Evolutionary conservation across 2,113 vertebrate genomes (phyloP), one percentile per base, ranked within the genome.

Genomic region (Entelurus aequoreus): DNA sequence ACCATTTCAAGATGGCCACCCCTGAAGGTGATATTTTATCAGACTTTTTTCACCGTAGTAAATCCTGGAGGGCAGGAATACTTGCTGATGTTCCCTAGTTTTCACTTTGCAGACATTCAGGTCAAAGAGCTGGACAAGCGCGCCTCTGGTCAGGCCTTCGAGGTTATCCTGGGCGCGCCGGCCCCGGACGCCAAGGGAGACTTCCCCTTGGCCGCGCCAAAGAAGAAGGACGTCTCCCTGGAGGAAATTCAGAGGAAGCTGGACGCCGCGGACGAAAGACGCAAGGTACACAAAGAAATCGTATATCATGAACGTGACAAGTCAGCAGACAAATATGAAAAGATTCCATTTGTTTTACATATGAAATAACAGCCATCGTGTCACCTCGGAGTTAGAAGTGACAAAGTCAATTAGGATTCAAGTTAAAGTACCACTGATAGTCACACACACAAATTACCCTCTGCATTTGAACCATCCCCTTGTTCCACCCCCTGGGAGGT

Each of bases 41-140:
- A 9, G 28, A 6, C 6, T n/a, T 19, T 8, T 28, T 48, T 56
- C 42, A 54, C 0, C 10, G 8, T 48, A 13, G 11, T 49, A 5
- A 1, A 14, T 65, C 28, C 28, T 28, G 28, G 28, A 2, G 28
- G 28, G 28, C 0, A 2, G 10, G 1, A 63, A 42, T 40, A 5
- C 13, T 35, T 48, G 8, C 6, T 48, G 14, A 48, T 35, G 35
- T 11, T 4, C 6, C 7, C 10, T 13, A 37, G 11, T 14, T 49
- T 14, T 49, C 19, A 6, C 6, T 63, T 5, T 53, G 9, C 49
- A 99, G 96, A 96, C 58, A 95, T 99, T 63, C 92, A 93, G 72
- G 92, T 99, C 66, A 99, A 97, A 76, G 96, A 99, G 79, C 88
- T 99, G 68, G 95, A 99, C 83, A 99, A 98, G 78, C 89, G 96